phyloP scores from a whole-genome alignment of 2,888 invertebrate species.

The Crematogaster levior region DNA sequence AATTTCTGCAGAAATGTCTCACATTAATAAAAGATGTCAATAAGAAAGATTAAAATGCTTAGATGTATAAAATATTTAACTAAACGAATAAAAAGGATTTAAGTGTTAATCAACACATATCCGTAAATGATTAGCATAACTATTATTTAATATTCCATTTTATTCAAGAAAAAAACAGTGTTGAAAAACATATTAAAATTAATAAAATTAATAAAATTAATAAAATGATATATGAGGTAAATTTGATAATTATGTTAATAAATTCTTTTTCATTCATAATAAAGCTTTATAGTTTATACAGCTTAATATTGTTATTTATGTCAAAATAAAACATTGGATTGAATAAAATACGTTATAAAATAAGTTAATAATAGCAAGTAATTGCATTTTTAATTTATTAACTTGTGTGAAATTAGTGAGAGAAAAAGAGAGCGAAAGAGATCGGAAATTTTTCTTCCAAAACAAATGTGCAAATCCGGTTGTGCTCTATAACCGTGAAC shows the following conservation, averaged over 20 bases:
- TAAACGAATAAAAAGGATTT: background rate
- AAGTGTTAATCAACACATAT: background rate
- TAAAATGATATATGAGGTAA: background rate
- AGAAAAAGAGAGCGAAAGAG: background rate
- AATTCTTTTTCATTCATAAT: background rate
- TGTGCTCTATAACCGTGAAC: constrained; percentile 31
- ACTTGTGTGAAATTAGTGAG: background rate
- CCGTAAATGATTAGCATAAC: background rate
- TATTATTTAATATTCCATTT: background rate
- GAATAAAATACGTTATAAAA: background rate
- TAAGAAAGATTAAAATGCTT: background rate
- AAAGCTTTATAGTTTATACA: background rate
- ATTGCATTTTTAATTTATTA: background rate
- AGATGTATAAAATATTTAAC: background rate
- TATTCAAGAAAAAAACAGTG: background rate
- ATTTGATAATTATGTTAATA: background rate
- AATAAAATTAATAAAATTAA: no score
- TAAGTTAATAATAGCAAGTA: background rate
- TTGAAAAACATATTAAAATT: background rate
- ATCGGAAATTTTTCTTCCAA: background rate
- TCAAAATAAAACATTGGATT: background rate
- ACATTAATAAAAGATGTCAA: background rate
- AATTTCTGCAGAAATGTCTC: background rate
- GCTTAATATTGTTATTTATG: background rate
- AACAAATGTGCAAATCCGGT: constrained; percentile 25